Percentiles rank a stretch among this genome's conserved stretches.
These are phyloP conservation scores for Fistularia tabacaria DNA, from an alignment of 2,797 vertebrate genomes.

Conservation along the genomic window DNA sequence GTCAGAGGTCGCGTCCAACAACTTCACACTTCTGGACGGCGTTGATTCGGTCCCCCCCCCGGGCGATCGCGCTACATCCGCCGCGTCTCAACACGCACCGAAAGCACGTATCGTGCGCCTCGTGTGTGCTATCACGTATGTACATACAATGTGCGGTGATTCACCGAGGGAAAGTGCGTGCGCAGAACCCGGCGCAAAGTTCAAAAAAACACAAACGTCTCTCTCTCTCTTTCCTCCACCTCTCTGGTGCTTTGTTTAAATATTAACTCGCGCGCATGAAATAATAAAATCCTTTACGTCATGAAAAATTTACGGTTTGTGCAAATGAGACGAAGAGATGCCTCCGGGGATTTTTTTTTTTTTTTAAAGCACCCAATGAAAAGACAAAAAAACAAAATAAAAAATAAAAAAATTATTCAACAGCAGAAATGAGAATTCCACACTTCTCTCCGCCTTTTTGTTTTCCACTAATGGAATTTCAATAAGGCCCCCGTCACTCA, in stretches of 20 bases:
- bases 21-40: conserved; percentile 9
- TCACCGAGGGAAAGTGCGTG: no score
- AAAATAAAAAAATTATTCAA: conserved; percentile 11
- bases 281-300: conserved; percentile 25
- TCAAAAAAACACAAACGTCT: conserved; percentile 13
- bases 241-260: conserved; percentile 24
- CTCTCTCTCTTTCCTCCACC: neutral
- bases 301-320: conserved; percentile 41
- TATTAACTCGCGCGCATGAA: conserved; percentile 24
- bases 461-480: conserved; percentile 8
- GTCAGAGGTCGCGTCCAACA: conserved; percentile 26
- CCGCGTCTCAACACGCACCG: neutral
- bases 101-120: no score
- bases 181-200: neutral
- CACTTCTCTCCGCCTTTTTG: neutral
- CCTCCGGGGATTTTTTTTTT: conserved; percentile 1
- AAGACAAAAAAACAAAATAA: conserved; percentile 11
- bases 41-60: conserved; percentile 1
- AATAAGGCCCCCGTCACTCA: neutral
- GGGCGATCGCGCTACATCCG: no score
- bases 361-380: neutral
- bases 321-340: conserved; percentile 20
- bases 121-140: no score
- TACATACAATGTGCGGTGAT: no score
- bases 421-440: conserved; percentile 2